Evolutionary conservation across 1,140 invertebrate species (phyloP), one percentile per base, ranked within the genome.

Genomic region (Tetramorium simillimum): DNA sequence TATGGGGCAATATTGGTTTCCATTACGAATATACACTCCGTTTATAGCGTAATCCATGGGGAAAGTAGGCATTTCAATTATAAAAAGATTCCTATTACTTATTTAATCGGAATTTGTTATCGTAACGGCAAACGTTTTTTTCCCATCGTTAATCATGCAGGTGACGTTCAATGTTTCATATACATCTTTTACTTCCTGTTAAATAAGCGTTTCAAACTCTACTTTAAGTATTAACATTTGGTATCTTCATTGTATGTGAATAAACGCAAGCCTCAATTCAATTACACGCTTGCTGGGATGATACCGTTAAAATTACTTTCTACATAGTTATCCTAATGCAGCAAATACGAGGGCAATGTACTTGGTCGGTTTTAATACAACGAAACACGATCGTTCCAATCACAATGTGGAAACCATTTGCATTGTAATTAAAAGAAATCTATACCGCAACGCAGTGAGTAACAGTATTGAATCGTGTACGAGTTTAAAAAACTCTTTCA

Each of bases 1-100:
- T 86, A 80, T 67, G 37, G 49, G 49, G 49, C 62, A 86, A 86
- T 84, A 84, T 86, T 86, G 60, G 53, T 80, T 80, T 86, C 49
- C 63, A 77, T 77, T 80, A 67, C 49, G 46, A 67, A 18, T 86
- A 80, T 77, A 80, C 33, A 80, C 12, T 33, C 12, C n/a, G 40
- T 81, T 78, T 80, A 69, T 69, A 80, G 43, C 33, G 40, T 62
- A 75, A 75, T 84, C 69, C 14, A 75, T 49, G 28, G 53, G n/a
- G 24, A 75, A 62, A 73, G 9, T 24, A 51, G 14, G 18, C 51
- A 12, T 60, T 75, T 84, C 28, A 18, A 60, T 46, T 28, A n/a
- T 18, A 46, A 37, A 73, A 73, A 60, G 28, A 24, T 49, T 21
- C 5, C 14, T 28, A 82, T 82, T 37, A 18, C 51, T 24, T n/a